These are phyloP conservation scores for Micrastur ruficollis DNA, from an alignment of 2,797 vertebrate genomes.

Conservation along the genomic window DNA sequence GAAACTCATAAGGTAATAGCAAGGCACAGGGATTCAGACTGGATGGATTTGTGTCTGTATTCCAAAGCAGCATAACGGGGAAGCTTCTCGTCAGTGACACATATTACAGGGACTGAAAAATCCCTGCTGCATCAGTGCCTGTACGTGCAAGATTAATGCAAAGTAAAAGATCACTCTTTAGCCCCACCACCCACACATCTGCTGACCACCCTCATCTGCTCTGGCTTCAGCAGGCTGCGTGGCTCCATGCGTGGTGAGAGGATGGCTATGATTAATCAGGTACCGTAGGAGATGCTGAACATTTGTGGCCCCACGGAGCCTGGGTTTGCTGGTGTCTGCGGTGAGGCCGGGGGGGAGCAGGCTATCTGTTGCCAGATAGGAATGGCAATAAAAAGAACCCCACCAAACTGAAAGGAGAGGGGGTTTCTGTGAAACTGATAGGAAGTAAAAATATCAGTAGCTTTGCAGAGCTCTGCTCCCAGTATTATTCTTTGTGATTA, in stretches of 20 bases:
- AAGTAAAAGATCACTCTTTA: not conserved
- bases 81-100: constrained; percentile 16
- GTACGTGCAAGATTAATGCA: constrained; percentile 22
- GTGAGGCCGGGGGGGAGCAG: not conserved
- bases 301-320: not conserved
- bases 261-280: constrained; percentile 46
- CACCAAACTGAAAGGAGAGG: not conserved
- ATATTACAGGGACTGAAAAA: not conserved
- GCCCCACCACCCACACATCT: constrained; percentile 13
- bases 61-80: not conserved
- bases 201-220: constrained; percentile 37
- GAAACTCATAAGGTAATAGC: not conserved
- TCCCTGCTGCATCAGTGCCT: constrained; percentile 17
- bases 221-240: not conserved
- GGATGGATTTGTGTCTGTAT: not conserved
- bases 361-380: not conserved
- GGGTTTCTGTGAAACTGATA: constrained; percentile 7
- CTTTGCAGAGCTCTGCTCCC: constrained; percentile 38
- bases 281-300: not conserved
- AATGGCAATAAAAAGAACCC: not conserved
- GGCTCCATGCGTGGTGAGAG: not conserved
- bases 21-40: not conserved
- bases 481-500: constrained; percentile 63
- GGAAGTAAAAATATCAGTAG: constrained; percentile 21
- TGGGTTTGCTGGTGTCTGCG: not conserved